Evolutionary conservation across 2,113 vertebrate genomes (phyloP), one percentile per base, ranked within the genome.

Genomic region (Macquaria ambigua): DNA sequence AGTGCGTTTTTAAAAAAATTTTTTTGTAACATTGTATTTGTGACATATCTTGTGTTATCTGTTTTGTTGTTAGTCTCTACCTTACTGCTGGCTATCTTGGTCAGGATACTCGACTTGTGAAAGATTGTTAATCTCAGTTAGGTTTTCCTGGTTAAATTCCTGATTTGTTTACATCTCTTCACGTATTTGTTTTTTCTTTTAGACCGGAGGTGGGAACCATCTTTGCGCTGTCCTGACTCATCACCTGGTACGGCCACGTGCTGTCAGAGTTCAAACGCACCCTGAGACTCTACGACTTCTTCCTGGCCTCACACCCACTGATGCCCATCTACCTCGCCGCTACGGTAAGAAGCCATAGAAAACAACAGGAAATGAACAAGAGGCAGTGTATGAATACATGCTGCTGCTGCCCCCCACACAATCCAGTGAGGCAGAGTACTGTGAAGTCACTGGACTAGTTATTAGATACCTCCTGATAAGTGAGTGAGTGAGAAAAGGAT

Each of bases 201-300:
- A 96, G 94, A 84, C 84, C 96, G 0, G 95, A 96, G 72, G 95
- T 96, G 56, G 97, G 96, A 68, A 96, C 94, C 56, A 94, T 96
- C 81, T 96, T 96, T 41, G 95, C 95, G 0, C 89, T 97, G 71
- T 96, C 95, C 80, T 96, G 96, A 96, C 92, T 96, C 81, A 96
- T 97, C 92, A 97, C 95, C 6, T 96, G 94, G 96, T 97, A 95
- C 12, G 95, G 95, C 7, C 95, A 96, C 18, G 93, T 96, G 86
- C 93, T 96, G n/a, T 90, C 94, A 8, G 93, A 96, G 79, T 95
- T 95, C 82, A 95, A 93, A 78, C 96, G 96, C 84, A 92, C 96
- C 15, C 93, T 96, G 74, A 91, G 96, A 76, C 94, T 97, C 21
- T 96, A 96, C 21, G 95, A 96, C 91, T 96, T 96, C 93, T 97